Percentiles rank a stretch among this genome's conserved stretches.
Evolutionary conservation across 2,888 invertebrate species (phyloP).

Genomic region (Dioctria rufipes): DNA sequence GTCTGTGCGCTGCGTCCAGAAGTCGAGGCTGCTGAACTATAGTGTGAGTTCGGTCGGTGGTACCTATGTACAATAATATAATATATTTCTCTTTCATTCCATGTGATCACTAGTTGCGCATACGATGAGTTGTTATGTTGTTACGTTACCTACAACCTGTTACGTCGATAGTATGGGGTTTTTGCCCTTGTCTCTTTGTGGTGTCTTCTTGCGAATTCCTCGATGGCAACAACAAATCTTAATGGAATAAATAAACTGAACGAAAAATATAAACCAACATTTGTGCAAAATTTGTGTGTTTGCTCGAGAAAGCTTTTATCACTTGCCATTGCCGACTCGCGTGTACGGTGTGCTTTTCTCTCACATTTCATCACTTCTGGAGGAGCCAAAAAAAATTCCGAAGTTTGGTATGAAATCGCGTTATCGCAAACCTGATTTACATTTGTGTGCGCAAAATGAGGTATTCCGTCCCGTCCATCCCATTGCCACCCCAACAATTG

Average conservation of each 20-base stretch:
- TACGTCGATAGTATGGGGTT: constrained; percentile 62
- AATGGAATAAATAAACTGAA: constrained; percentile 17
- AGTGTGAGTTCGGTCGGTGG: constrained; percentile 9
- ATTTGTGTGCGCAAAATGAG: constrained; percentile 19
- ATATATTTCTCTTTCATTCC: constrained; percentile 30
- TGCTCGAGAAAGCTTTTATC: constrained; percentile 4
- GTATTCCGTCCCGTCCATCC: background rate
- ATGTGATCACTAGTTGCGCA: constrained; percentile 58
- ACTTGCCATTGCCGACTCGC: background rate
- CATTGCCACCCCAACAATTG: constrained; percentile 28
- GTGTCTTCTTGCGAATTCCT: constrained; percentile 56
- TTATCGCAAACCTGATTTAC: background rate
- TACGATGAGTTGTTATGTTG: constrained; percentile 45
- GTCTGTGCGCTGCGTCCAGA: background rate
- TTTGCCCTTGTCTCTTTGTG: constrained; percentile 61
- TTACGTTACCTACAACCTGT: constrained; percentile 60
- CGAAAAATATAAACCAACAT: constrained; percentile 9
- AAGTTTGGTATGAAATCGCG: background rate
- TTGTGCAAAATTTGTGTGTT: background rate
- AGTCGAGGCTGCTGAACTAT: too few relatives aligned
- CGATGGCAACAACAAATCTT: constrained; percentile 33
- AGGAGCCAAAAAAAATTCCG: background rate
- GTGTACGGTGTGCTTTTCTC: constrained; percentile 22
- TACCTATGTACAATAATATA: constrained; percentile 17
- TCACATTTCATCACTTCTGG: background rate